Base-by-base conservation (phyloP, 2,113 vertebrate genomes). In the Crotalus viridis region DNA sequence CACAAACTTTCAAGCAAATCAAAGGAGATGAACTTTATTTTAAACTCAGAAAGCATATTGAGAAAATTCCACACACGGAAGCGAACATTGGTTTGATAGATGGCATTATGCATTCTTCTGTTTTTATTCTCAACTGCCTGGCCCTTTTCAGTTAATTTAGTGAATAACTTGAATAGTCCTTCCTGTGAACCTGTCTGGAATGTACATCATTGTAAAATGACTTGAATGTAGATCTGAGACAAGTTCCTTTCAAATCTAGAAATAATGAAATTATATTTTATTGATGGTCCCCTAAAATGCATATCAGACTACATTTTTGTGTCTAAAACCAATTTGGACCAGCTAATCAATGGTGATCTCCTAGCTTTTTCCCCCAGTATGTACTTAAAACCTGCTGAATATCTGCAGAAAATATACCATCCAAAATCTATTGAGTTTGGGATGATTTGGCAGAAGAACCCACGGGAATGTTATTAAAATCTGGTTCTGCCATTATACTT, bases 61-160 rank as follows among this genome's bases (percentile, higher is more conserved):
- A 93, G 94, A 89, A 95, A 88, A 95, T 93, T 95, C 86, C 61
- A 88, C 88, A 85, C 28, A 95, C 85, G 93, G 91, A 94, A 55
- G 91, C 93, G 95, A 96, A 94, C 91, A 94, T 93, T 89, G 91
- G 94, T 94, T 96, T 95, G 87, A 93, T 90, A 94, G 56, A 92
- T 59, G 89, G 94, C 3, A 0, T 96, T 94, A 94, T 96, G 93
- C 91, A 90, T 95, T 93, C 93, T 94, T 94, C 93, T 94, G 95
- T 97, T 97, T 97, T 95, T 95, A 95, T 95, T 94, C 85, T 87
- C 55, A 56, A 54, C 95, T 90, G 90, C 91, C 43, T 96, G 91
- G 94, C 89, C 94, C 94, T 97, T 93, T 94, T 28, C 48, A 94
- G 89, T 95, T 96, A 96, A 95, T 95, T 96, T 92, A 91, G 86